These are phyloP conservation scores for Trichonephila clavata DNA, from an alignment of 1,140 invertebrate species.

Conservation along the genomic window DNA sequence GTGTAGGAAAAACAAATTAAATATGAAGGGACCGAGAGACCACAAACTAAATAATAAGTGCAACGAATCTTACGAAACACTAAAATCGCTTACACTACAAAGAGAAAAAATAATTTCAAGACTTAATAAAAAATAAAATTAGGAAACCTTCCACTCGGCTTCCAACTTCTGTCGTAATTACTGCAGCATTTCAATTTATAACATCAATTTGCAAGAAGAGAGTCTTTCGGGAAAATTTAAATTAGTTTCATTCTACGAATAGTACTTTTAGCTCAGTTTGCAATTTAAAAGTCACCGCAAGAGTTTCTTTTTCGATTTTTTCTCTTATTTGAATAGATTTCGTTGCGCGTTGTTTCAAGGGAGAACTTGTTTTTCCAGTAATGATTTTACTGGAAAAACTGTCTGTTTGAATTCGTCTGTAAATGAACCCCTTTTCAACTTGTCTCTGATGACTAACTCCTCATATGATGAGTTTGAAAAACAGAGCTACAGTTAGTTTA, in stretches of 20 bases:
- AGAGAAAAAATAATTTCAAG: conserved; percentile 32
- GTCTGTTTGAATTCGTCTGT: conserved; percentile 14
- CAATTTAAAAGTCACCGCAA: conserved; percentile 62
- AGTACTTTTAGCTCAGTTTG: conserved; percentile 62
- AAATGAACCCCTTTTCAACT: background rate
- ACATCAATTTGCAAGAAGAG: conserved; percentile 64
- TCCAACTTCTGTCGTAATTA: conserved; percentile 57
- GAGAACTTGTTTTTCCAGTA: conserved; percentile 50
- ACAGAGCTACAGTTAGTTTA: background rate
- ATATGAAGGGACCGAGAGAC: background rate
- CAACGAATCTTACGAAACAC: conserved; percentile 12
- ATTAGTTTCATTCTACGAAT: conserved; percentile 68
- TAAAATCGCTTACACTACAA: background rate
- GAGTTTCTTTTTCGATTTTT: conserved; percentile 40
- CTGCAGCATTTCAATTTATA: conserved; percentile 65
- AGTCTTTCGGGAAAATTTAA: conserved; percentile 66
- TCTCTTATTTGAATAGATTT: conserved; percentile 50
- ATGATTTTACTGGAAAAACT: conserved; percentile 15
- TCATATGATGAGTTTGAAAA: background rate
- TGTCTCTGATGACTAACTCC: conserved; percentile 11
- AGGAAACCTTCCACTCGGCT: conserved; percentile 28
- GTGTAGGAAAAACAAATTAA: conserved; percentile 22
- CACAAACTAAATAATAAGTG: conserved; percentile 26
- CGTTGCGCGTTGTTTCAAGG: background rate
- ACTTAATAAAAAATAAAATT: conserved; percentile 38